Evolutionary conservation across 2,888 invertebrate species (phyloP).

Genomic region (Drosophila cracens): DNA sequence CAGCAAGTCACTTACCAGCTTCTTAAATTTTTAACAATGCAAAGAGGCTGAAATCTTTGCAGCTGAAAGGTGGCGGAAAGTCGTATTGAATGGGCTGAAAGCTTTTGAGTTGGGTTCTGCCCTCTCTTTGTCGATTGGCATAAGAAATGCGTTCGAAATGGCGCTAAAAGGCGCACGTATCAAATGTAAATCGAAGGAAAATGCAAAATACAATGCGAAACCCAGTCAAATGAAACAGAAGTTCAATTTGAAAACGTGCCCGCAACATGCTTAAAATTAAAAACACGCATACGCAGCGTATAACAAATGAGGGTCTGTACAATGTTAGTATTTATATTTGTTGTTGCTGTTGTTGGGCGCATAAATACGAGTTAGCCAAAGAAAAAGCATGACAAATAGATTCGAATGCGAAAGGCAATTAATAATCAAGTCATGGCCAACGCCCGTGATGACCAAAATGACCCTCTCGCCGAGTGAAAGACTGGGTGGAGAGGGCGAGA

Average conservation of each 20-base stretch:
- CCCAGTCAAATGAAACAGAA: conserved; percentile 41
- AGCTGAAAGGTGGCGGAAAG: conserved; percentile 11
- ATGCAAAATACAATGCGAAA: conserved; percentile 22
- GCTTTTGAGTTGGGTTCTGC: conserved; percentile 4
- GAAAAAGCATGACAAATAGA: conserved; percentile 71
- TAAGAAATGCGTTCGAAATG: conserved; percentile 36
- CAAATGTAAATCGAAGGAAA: conserved; percentile 32
- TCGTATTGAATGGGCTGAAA: conserved; percentile 7
- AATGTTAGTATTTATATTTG: conserved; percentile 1
- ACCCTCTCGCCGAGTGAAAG: conserved; percentile 6
- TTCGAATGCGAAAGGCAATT: conserved; percentile 67
- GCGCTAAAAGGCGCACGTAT: conserved; percentile 54
- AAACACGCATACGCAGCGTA: conserved; percentile 72
- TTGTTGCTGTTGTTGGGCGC: conserved; percentile 7
- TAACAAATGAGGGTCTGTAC: conserved; percentile 48
- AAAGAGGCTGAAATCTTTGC: conserved; percentile 29
- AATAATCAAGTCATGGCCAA: conserved; percentile 68
- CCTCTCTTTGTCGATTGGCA: background rate
- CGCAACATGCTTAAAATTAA: conserved; percentile 56
- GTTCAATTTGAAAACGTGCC: conserved; percentile 50
- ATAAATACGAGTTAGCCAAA: conserved; percentile 51
- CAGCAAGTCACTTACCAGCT: conserved; percentile 42
- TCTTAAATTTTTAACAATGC: conserved; percentile 54
- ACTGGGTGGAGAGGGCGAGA: conserved; percentile 1
- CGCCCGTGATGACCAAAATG: conserved; percentile 39